These are phyloP conservation scores for Penelope pileata DNA, from an alignment of 2,113 vertebrate species.

Conservation along the genomic window DNA sequence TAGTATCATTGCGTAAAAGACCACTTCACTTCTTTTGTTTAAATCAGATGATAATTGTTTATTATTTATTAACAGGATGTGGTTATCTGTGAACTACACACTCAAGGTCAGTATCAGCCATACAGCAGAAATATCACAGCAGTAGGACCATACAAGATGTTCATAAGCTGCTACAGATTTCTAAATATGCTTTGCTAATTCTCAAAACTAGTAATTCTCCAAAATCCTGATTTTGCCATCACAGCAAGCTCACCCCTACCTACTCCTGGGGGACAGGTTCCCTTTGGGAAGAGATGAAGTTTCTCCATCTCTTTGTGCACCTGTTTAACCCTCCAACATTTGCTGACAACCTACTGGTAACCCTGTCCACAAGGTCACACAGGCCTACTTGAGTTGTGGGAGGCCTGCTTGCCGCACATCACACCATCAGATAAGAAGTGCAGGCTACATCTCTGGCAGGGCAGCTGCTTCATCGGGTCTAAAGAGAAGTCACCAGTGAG, in stretches of 20 bases:
- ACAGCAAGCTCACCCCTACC: neutral
- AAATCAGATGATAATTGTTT: neutral
- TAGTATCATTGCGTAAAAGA: neutral
- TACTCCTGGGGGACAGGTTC: rapidly evolving
- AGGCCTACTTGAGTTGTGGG: neutral
- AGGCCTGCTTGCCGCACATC: neutral
- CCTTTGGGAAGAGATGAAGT: neutral
- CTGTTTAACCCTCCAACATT: neutral
- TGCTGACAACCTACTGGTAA: neutral
- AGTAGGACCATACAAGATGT: neutral
- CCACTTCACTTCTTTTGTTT: neutral
- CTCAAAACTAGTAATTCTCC: neutral
- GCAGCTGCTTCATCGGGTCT: neutral
- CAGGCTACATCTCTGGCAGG: neutral
- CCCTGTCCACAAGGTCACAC: rapidly evolving
- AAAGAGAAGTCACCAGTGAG: neutral
- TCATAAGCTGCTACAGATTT: neutral
- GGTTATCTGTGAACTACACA: neutral
- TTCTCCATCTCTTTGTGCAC: neutral
- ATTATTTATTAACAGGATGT: neutral
- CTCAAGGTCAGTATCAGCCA: neutral
- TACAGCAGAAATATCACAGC: neutral
- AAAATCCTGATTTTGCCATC: rapidly evolving
- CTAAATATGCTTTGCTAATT: neutral
- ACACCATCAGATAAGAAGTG: neutral